Evolutionary conservation across 2,113 vertebrate genomes (phyloP).

Genomic region (Dasyurus viverrinus): DNA sequence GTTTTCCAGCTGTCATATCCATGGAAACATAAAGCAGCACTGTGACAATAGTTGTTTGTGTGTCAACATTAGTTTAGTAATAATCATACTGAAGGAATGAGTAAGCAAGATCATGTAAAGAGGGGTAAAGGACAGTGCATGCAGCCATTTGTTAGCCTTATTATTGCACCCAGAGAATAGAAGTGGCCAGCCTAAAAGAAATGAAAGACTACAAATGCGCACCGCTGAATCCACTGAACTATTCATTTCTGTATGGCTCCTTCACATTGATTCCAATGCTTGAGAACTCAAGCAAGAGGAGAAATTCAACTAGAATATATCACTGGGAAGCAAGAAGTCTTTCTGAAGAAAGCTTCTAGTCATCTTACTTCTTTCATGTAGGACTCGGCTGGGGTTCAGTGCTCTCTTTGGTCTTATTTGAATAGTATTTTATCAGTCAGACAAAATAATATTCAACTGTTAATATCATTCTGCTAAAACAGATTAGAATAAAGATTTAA

Average conservation of each 20-base stretch:
- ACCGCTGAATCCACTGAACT: background rate
- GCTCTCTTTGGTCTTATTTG: conserved; percentile 82
- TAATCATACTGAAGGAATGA: conserved; percentile 18
- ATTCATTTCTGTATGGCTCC: conserved; percentile 53
- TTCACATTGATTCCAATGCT: conserved; percentile 39
- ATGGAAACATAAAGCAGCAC: conserved; percentile 12
- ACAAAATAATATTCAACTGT: conserved; percentile 84
- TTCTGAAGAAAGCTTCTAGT: conserved; percentile 65
- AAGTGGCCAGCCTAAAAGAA: background rate
- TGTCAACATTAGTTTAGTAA: background rate
- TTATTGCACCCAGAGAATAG: conserved; percentile 3
- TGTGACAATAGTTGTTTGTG: conserved; percentile 4
- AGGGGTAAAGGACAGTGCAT: conserved; percentile 20
- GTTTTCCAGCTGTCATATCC: conserved; percentile 32
- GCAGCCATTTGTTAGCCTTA: conserved; percentile 9
- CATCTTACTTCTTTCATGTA: conserved; percentile 53
- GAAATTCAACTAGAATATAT: conserved; percentile 52
- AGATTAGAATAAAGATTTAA: conserved; percentile 87
- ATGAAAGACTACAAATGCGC: background rate
- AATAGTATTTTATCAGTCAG: conserved; percentile 83
- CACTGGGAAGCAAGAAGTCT: conserved; percentile 61
- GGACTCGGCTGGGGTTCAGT: conserved; percentile 73
- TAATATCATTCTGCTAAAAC: conserved; percentile 84
- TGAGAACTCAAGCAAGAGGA: conserved; percentile 15
- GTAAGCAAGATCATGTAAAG: background rate